Evolutionary conservation across 2,888 invertebrate species (phyloP), one percentile per base, ranked within the genome.

Genomic region (Chorisops tibialis): DNA sequence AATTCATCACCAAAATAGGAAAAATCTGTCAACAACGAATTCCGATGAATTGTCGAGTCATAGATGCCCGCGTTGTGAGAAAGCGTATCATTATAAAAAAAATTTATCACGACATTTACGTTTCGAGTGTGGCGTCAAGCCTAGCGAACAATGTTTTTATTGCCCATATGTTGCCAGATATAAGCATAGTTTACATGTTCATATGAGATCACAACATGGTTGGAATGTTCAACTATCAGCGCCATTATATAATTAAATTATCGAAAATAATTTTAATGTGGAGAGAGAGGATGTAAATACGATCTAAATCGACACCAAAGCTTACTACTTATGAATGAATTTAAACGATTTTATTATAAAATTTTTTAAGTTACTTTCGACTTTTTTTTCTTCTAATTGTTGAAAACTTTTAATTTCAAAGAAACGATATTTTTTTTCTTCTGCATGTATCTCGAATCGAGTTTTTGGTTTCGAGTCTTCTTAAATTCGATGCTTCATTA

Each of bases 101-200:
- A 83, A 84, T 69, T 76, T 85, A 68, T 79, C 80, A 63, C 79
- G 83, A 12, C 85, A 85, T 68, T 69, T 83, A 67, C 80, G 80
- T 62, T 80, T 81, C 68, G 83, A 85, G 69, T 85, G 85, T 68
- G 83, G 84, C 59, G 80, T 81, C 61, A 79, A 79, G 64, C 83
- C 84, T 1, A 79, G 80, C 48, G 82, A 83, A 68, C 76, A 77
- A 62, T 85, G 85, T 66, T 77, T 78, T 1, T 78, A 81, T 67
- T 85, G 85, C 66, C 74, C 78, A 3, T 78, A 75, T 69, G 74
- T 80, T 64, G 80, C 82, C 22, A 79, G 80, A 64, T 82, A 82
- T 67, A 80, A 80, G 69, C 80, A 81, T 65, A 81, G 80, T 67
- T 73, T 82, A 24, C 79, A 80, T 63, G 77, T 77, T 59, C 82